Conservation (phyloP, 2,888 invertebrate species). For the Lasioglossum morio region DNA sequence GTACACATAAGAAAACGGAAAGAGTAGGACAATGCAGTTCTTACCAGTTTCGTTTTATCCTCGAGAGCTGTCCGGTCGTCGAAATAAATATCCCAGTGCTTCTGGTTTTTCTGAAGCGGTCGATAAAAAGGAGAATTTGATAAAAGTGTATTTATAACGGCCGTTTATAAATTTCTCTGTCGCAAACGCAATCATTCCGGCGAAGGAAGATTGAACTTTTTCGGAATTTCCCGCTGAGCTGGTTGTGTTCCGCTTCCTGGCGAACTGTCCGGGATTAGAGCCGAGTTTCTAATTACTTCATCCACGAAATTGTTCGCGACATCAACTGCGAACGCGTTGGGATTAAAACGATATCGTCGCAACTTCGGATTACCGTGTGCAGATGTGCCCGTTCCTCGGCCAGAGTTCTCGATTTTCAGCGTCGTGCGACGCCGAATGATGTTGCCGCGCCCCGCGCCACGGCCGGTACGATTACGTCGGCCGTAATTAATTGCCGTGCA, state of each 20-base stretch:
- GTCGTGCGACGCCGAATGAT: conserved; percentile 29
- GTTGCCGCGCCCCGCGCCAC: background rate
- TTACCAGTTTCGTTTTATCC: background rate
- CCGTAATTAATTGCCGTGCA: conserved; percentile 60
- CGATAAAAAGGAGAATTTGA: background rate
- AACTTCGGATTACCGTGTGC: conserved; percentile 15
- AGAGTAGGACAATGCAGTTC: background rate
- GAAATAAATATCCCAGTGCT: background rate
- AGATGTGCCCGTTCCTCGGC: conserved; percentile 15
- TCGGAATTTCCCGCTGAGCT: background rate
- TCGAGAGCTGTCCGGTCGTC: background rate
- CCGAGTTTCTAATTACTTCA: background rate
- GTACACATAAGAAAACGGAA: background rate
- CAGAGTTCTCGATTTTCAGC: conserved; percentile 27
- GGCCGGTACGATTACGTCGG: conserved; percentile 46
- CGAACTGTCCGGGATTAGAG: conserved; percentile 8
- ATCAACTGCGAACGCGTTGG: background rate
- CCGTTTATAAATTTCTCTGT: background rate
- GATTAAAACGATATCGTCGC: background rate
- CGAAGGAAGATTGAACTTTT: background rate
- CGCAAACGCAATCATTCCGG: background rate
- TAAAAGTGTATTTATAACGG: background rate
- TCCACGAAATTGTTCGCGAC: conserved; percentile 20
- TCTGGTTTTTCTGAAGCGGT: background rate
- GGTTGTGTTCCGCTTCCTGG: background rate